These are phyloP conservation scores for Hylaea fasciaria DNA, from an alignment of 2,888 invertebrate species.

Conservation along the genomic window DNA sequence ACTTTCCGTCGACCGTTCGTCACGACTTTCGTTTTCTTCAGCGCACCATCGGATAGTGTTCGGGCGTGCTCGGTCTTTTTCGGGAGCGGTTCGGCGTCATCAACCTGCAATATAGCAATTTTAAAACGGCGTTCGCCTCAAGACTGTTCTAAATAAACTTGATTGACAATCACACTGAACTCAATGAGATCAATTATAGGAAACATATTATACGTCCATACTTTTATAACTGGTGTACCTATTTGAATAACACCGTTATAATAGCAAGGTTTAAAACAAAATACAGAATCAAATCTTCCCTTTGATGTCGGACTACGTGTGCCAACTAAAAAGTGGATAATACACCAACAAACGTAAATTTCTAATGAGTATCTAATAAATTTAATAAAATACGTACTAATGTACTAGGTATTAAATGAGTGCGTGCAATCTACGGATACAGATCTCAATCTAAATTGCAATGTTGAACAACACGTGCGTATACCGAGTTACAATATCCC, in stretches of 20 bases:
- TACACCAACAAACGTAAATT: background rate
- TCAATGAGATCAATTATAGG: too few species aligned
- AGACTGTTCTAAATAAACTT: too few species aligned
- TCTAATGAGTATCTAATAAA: background rate
- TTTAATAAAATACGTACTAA: background rate
- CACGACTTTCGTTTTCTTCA: conserved; percentile 42
- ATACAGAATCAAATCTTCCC: too few species aligned
- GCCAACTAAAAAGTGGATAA: too few species aligned
- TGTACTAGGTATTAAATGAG: background rate
- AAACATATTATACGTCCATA: too few species aligned
- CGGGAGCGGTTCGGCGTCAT: conserved; percentile 63
- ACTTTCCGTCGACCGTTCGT: conserved; percentile 55
- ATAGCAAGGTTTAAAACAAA: too few species aligned
- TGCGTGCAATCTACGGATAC: conserved; percentile 1
- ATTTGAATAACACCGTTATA: too few species aligned
- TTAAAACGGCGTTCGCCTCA: background rate
- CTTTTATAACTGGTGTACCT: too few species aligned
- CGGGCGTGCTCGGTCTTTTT: conserved; percentile 59
- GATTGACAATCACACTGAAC: too few species aligned
- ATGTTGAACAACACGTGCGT: conserved; percentile 7
- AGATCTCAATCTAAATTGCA: background rate
- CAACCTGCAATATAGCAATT: conserved; percentile 52
- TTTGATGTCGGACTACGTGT: too few species aligned
- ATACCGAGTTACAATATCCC: too few species aligned
- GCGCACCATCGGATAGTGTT: conserved; percentile 42